A percentile compares a stretch with the other conserved stretches of the same genome.
Conservation (phyloP, 2,888 invertebrate genomes). For the Leptinotarsa haldemani region DNA sequence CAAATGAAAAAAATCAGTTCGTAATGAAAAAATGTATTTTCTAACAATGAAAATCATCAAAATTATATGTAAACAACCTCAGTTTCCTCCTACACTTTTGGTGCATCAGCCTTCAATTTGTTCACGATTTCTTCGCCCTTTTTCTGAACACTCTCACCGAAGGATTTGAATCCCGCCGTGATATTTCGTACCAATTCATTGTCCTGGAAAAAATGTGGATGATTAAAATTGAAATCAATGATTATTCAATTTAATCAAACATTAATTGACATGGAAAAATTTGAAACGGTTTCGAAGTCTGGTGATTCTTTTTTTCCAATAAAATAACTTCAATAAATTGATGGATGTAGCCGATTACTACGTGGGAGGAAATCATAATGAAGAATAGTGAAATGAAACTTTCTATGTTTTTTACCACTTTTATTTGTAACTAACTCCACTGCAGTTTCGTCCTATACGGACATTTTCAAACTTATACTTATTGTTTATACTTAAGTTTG, state of each 20-base stretch:
- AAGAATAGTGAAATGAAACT: no score
- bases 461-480: no score
- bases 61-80: not conserved
- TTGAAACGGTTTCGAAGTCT: not conserved
- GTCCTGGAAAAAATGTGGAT: slow-evolving; percentile 43
- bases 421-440: no score
- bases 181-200: slow-evolving; percentile 54
- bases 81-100: slow-evolving; percentile 7
- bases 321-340: no score
- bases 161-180: slow-evolving; percentile 42
- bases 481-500: no score
- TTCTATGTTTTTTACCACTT: no score
- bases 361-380: no score
- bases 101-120: slow-evolving; percentile 45
- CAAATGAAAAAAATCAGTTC: no score
- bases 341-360: no score
- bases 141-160: slow-evolving; percentile 51
- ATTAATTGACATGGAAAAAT: not conserved
- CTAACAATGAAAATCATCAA: no score
- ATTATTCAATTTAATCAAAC: not conserved
- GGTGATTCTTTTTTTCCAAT: not conserved
- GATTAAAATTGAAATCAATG: not conserved
- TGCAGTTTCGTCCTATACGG: no score
- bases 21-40: no score
- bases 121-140: slow-evolving; percentile 49